These are phyloP conservation scores for Lithobius niger DNA, from an alignment of 1,140 invertebrate genomes.

Conservation along the genomic window DNA sequence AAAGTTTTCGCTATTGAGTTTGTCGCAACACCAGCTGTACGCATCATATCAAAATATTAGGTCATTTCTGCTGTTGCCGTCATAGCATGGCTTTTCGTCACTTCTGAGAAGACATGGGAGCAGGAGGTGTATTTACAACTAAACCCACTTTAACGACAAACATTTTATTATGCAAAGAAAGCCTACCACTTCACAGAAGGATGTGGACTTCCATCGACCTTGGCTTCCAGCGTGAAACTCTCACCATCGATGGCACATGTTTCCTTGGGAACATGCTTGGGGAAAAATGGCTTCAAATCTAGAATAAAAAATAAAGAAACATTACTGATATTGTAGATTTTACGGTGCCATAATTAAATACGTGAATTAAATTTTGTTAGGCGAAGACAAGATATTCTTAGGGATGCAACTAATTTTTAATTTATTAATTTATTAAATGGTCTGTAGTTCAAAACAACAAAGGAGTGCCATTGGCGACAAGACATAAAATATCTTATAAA, in stretches of 20 bases:
- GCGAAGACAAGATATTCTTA: neutral
- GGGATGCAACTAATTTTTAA: neutral
- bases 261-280: constrained; percentile 14
- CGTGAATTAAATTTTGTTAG: neutral
- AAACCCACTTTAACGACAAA: too few species aligned
- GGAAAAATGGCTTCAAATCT: constrained; percentile 11
- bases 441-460: neutral
- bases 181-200: constrained; percentile 24
- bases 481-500: too few species aligned
- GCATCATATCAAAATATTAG: too few species aligned
- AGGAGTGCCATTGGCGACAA: neutral
- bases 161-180: too few species aligned
- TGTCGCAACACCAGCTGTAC: too few species aligned
- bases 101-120: too few species aligned
- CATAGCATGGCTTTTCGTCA: too few species aligned
- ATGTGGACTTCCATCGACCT: constrained; percentile 21
- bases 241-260: constrained; percentile 14
- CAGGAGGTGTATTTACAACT: too few species aligned
- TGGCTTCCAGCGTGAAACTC: constrained; percentile 19
- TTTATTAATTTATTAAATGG: neutral
- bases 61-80: too few species aligned
- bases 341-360: too few species aligned
- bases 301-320: neutral
- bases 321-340: neutral
- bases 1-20: too few species aligned